Base-by-base conservation (phyloP, 2,113 vertebrate genomes). In the Benthochromis sp. region DNA sequence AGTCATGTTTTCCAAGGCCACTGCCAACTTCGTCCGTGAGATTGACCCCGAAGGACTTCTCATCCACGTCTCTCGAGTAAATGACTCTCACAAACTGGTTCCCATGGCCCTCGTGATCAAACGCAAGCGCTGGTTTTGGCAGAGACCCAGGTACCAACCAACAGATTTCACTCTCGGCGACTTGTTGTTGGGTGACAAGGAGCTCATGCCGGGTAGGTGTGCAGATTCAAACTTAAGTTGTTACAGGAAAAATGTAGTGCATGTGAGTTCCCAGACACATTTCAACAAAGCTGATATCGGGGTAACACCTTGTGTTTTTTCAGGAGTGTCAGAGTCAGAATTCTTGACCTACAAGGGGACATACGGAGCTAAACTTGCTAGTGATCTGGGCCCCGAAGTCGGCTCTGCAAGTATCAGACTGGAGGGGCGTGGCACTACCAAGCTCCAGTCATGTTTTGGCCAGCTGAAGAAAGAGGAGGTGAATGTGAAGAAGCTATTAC, bases 1-100 rank as follows among this genome's bases (percentile, higher is more conserved):
- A 86, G 95, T 84, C 82, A 99, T 99, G 98, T 99, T 99, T 96
- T 97, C 97, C 87, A 98, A 97, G 91, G 98, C 97, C 84, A 98
- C 98, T 3, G 96, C 93, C 92, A 97, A 96, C 92, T 97, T 99
- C 1, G 95, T 99, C 84, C 97, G 83, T 83, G 97, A 98, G 93
- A 96, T 97, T 21, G 98, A 97, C 82, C 86, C 89, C 0, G 96
- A 96, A 6, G 97, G 98, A 80, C 93, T 96, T 79, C 94, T 99
- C 92, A 98, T 98, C 85, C 94, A 97, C 2, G 96, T 98, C 31
- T 96, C 96, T 8, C 92, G 97, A 14, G 16, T 98, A 40, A 98
- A 97, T 0, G 96, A 98, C 90, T 97, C 97, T 0, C 94, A 97
- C 83, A 98, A 97, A 71, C 92, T 98, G 81, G 95, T 97, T 16